Conservation (phyloP, 2,888 invertebrate genomes). For the Drosophila suboccidentalis region DNA sequence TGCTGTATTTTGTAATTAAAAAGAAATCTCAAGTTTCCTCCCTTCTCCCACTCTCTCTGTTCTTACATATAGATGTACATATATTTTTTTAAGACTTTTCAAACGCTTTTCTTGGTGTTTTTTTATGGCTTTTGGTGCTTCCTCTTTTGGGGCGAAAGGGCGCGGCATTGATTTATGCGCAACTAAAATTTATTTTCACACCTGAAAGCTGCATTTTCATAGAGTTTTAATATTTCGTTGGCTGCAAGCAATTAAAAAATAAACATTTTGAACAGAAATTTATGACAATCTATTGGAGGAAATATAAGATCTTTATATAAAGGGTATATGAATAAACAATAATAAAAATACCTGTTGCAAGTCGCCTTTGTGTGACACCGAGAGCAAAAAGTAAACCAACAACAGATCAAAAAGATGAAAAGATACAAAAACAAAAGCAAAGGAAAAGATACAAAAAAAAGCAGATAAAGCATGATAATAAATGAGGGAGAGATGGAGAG, state of each 20-base stretch:
- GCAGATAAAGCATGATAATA: constrained; percentile 13
- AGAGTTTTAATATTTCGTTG: constrained; percentile 39
- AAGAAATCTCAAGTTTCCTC: constrained; percentile 49
- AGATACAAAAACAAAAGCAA: constrained; percentile 16
- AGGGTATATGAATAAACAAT: neutral
- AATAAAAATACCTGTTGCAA: constrained; percentile 37
- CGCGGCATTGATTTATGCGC: constrained; percentile 46
- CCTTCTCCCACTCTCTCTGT: neutral
- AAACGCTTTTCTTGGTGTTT: constrained; percentile 39
- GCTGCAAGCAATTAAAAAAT: constrained; percentile 32
- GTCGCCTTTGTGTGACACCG: constrained; percentile 12
- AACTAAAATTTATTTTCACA: constrained; percentile 52
- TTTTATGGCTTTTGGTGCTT: constrained; percentile 31
- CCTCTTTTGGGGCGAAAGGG: constrained; percentile 21
- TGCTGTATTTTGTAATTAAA: constrained; percentile 41
- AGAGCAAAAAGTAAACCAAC: constrained; percentile 18
- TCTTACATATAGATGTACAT: neutral
- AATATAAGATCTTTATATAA: constrained; percentile 1
- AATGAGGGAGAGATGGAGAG: neutral
- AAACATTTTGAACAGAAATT: constrained; percentile 31
- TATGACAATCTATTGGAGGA: constrained; percentile 1
- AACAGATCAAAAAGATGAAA: constrained; percentile 12
- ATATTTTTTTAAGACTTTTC: constrained; percentile 51
- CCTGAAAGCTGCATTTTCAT: constrained; percentile 33
- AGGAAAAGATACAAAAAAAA: constrained; percentile 20